Evolutionary conservation across 2,888 invertebrate genomes (phyloP).

Genomic region (Prostheceraeus crozeri): DNA sequence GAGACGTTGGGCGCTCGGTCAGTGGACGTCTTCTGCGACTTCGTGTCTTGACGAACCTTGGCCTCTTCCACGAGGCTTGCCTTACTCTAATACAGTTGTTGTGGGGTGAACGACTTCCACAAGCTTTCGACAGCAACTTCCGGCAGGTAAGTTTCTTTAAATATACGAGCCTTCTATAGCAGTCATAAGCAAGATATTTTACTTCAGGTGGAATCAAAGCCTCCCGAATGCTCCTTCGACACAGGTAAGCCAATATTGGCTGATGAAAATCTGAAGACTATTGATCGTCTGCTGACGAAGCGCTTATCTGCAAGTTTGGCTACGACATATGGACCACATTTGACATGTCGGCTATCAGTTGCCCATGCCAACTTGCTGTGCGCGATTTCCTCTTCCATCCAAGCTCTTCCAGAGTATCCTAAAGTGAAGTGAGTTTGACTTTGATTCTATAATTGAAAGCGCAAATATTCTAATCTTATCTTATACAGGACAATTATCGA

Average conservation of each 20-base stretch:
- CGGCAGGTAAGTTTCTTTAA: too few species aligned
- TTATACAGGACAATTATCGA: too few species aligned
- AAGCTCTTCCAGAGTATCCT: constrained; percentile 50
- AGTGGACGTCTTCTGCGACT: constrained; percentile 52
- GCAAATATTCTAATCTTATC: too few species aligned
- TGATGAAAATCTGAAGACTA: constrained; percentile 44
- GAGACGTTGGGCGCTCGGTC: constrained; percentile 53
- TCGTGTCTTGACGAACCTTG: constrained; percentile 50
- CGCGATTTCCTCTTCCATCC: constrained; percentile 49
- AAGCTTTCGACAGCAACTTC: constrained; percentile 49
- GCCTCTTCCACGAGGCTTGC: constrained; percentile 50
- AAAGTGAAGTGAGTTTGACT: constrained; percentile 31
- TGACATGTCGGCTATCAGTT: constrained; percentile 53
- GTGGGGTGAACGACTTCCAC: constrained; percentile 52
- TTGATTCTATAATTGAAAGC: too few species aligned
- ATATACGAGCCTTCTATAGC: too few species aligned
- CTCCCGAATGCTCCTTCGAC: constrained; percentile 39
- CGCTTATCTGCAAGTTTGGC: constrained; percentile 49
- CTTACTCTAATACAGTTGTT: constrained; percentile 47
- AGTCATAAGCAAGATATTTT: too few species aligned
- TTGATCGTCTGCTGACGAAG: constrained; percentile 51
- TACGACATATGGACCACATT: constrained; percentile 53
- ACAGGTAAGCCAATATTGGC: background rate
- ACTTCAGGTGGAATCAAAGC: constrained; percentile 48
- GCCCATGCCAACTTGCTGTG: constrained; percentile 53